phyloP scores from a whole-genome alignment of 2,888 invertebrate species.

The Toxonevra muliebris region DNA sequence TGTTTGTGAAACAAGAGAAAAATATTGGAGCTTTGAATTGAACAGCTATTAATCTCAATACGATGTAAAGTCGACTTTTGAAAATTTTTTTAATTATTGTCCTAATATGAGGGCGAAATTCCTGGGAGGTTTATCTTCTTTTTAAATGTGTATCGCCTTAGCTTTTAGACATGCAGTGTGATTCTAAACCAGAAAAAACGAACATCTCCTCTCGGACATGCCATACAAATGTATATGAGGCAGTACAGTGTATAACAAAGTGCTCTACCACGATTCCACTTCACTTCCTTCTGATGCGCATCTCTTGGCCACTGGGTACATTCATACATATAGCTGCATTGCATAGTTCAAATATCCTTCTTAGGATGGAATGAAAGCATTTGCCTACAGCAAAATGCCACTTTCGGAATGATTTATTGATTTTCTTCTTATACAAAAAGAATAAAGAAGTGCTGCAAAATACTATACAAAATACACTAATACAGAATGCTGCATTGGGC shows the following conservation, averaged over 20 bases:
- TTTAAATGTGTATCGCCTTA: no score
- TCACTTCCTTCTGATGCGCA: background rate
- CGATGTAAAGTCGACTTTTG: no score
- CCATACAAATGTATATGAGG: background rate
- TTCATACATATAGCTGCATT: background rate
- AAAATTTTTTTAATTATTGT: no score
- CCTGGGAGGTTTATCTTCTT: no score
- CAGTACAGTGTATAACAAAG: background rate
- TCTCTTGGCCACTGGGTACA: no score
- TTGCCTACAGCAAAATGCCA: constrained; percentile 38
- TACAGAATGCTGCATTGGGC: constrained; percentile 23
- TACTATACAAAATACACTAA: constrained; percentile 3
- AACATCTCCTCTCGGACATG: background rate
- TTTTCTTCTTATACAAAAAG: constrained; percentile 30
- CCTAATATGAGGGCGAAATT: no score
- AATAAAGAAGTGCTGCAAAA: constrained; percentile 18
- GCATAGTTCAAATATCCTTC: constrained; percentile 31
- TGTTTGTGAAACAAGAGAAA: no score
- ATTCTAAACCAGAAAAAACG: no score
- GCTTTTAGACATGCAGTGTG: no score
- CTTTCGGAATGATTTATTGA: constrained; percentile 44
- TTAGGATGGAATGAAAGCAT: constrained; percentile 23
- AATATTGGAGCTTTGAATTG: no score
- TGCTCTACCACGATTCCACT: background rate
- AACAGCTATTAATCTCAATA: no score